These are phyloP conservation scores for Charadrius vociferus DNA, from an alignment of 2,113 vertebrate genomes.

Conservation along the genomic window DNA sequence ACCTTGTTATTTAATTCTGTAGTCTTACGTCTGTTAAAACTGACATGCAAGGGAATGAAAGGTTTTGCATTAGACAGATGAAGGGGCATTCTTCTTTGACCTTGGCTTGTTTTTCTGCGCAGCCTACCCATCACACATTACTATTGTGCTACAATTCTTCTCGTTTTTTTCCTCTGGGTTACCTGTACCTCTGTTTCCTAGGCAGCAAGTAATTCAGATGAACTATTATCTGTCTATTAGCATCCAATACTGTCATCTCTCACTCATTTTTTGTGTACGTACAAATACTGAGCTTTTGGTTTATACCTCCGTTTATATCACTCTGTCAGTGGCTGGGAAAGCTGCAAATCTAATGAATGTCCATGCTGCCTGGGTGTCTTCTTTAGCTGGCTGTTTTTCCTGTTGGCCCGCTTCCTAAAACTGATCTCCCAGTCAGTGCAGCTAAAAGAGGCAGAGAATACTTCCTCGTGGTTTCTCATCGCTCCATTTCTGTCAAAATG, in stretches of 20 bases:
- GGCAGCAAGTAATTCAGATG: not conserved
- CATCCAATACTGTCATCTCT: not conserved
- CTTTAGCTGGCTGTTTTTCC: not conserved
- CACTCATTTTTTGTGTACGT: not conserved
- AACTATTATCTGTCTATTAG: not conserved
- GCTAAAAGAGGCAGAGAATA: not conserved
- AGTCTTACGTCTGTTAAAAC: not conserved
- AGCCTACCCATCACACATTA: not conserved
- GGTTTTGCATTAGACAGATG: not conserved
- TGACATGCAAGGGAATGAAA: not conserved
- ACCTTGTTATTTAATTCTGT: not conserved
- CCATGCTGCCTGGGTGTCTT: not conserved
- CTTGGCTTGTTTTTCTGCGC: not conserved
- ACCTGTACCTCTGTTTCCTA: not conserved
- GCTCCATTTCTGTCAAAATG: not conserved
- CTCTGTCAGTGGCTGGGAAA: not conserved
- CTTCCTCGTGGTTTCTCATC: not conserved
- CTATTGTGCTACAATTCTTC: not conserved
- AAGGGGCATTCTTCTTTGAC: not conserved
- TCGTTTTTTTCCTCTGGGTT: not conserved
- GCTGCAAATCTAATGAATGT: not conserved
- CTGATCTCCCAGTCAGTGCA: not conserved
- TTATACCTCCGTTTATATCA: not conserved
- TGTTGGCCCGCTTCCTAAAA: fast-evolving
- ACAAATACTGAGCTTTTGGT: not conserved